Evolutionary conservation across 2,113 vertebrate genomes (phyloP).

Genomic region (Platichthys stellatus): DNA sequence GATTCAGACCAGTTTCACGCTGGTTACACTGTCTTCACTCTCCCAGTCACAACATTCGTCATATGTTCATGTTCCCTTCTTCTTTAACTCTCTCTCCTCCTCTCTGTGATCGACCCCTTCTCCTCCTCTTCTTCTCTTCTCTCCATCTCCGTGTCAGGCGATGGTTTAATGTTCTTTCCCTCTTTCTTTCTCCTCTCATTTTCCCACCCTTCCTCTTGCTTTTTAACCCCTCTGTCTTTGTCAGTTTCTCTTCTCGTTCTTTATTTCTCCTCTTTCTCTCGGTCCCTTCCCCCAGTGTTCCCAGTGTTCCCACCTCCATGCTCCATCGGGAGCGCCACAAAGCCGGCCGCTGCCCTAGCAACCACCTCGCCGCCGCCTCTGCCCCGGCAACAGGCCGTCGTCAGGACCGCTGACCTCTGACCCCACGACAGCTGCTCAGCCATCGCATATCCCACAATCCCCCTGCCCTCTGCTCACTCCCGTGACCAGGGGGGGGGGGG

Average conservation of each 20-base stretch:
- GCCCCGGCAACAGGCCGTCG: constrained; percentile 72
- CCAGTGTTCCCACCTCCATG: constrained; percentile 72
- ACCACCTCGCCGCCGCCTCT: constrained; percentile 56
- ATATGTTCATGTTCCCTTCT: background rate
- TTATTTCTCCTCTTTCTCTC: constrained; percentile 33
- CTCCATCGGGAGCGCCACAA: constrained; percentile 68
- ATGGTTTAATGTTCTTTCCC: background rate
- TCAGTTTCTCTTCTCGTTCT: constrained; percentile 23
- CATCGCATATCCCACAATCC: constrained; percentile 65
- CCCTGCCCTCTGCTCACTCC: constrained; percentile 55
- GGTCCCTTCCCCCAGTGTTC: constrained; percentile 72
- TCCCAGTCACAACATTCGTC: too few species aligned
- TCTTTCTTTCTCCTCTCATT: background rate
- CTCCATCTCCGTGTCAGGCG: background rate
- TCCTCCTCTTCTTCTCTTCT: background rate
- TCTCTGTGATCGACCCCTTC: too few species aligned
- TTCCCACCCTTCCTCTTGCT: constrained; percentile 50
- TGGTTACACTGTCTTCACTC: too few species aligned
- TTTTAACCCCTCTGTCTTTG: constrained; percentile 51
- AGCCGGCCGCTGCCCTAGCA: constrained; percentile 58
- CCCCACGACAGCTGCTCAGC: constrained; percentile 78
- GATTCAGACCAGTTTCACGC: too few species aligned
- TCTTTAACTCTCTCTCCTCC: too few species aligned
- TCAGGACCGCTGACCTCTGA: constrained; percentile 70
- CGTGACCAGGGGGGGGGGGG: constrained; percentile 53